Conservation (phyloP, 2,888 invertebrate genomes). For the Eristalinus aeneus region DNA sequence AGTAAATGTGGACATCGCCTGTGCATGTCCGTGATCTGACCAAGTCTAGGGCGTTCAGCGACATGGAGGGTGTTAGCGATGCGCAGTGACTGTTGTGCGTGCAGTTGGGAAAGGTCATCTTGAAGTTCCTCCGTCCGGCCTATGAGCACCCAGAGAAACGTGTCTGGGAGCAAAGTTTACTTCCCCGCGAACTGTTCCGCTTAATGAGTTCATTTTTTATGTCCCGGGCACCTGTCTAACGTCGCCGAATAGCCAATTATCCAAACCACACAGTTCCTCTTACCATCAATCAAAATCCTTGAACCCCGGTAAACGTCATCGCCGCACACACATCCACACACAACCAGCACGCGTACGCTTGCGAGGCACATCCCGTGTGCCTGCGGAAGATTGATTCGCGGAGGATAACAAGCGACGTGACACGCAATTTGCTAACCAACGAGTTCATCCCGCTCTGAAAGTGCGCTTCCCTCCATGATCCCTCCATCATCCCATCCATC, state of each 20-base stretch:
- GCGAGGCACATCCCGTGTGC: conserved; percentile 28
- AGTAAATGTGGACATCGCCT: background rate
- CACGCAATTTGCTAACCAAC: conserved; percentile 68
- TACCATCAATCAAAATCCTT: conserved; percentile 66
- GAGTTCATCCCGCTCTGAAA: conserved; percentile 15
- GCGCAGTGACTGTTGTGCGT: background rate
- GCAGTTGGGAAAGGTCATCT: conserved; percentile 9
- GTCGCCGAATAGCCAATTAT: conserved; percentile 54
- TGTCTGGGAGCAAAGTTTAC: background rate
- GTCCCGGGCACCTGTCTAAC: conserved; percentile 42
- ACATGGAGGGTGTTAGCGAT: background rate
- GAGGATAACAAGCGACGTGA: conserved; percentile 68
- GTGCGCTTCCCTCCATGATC: background rate
- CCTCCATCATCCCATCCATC: background rate
- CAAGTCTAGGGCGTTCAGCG: too few species aligned
- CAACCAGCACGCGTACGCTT: background rate
- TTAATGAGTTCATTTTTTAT: conserved; percentile 38
- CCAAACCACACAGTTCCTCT: conserved; percentile 56
- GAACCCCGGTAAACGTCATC: conserved; percentile 51
- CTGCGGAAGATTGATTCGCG: conserved; percentile 61
- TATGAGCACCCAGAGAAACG: background rate
- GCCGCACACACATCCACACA: background rate
- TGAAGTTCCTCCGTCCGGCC: background rate
- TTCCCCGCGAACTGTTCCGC: conserved; percentile 26
- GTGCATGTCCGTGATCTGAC: background rate